A percentile compares a stretch with the other conserved stretches of the same genome.
These are phyloP conservation scores for Genyomyrus donnyi DNA, from an alignment of 2,113 vertebrate species.

Conservation along the genomic window DNA sequence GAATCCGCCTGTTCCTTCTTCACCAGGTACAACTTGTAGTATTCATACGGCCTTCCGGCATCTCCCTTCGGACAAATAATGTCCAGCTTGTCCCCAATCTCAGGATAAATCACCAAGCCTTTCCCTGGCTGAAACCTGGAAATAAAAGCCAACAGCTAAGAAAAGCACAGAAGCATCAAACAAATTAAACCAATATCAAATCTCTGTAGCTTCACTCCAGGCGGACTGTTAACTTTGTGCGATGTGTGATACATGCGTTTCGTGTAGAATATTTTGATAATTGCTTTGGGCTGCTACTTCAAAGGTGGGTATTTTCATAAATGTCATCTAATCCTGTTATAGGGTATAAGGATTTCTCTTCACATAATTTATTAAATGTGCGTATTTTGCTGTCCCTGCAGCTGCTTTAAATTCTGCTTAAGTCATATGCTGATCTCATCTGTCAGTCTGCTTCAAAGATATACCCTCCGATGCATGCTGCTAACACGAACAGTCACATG, in stretches of 20 bases:
- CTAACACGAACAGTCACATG: neutral
- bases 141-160: neutral
- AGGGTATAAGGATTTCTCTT: neutral
- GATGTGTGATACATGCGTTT: neutral
- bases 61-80: slow-evolving; percentile 92
- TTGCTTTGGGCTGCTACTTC: slow-evolving; percentile 3
- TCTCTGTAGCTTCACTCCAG: neutral
- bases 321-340: neutral
- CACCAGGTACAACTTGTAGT: slow-evolving; percentile 95
- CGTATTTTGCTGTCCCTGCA: neutral
- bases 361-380: slow-evolving; percentile 14
- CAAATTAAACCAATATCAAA: neutral
- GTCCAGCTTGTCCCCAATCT: slow-evolving; percentile 96
- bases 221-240: neutral
- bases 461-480: neutral
- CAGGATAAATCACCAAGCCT: slow-evolving; percentile 88
- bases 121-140: slow-evolving; percentile 78
- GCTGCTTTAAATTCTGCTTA: slow-evolving; percentile 19
- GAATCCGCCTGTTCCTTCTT: slow-evolving; percentile 80
- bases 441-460: slow-evolving; percentile 2
- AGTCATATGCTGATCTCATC: neutral
- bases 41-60: slow-evolving; percentile 82
- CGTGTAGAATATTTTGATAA: neutral
- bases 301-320: neutral
- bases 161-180: neutral